Evolutionary conservation across 2,888 invertebrate species (phyloP).

Genomic region (Agelastica alni): DNA sequence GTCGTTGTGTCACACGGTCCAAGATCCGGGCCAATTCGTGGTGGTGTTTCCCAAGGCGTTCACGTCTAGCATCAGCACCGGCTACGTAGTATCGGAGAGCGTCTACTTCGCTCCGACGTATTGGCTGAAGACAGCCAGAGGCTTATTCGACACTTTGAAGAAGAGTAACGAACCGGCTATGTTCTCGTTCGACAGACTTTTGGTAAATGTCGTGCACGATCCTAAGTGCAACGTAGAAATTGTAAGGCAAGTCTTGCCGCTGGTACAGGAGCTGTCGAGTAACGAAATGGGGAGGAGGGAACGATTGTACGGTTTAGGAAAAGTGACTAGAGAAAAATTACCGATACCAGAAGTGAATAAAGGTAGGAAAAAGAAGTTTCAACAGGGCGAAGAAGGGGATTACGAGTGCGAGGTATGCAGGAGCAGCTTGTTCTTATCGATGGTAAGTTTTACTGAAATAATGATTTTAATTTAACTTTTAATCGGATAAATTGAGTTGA

Average conservation of each 20-base stretch:
- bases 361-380: constrained; percentile 56
- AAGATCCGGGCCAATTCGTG: constrained; percentile 86
- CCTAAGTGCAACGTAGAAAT: constrained; percentile 44
- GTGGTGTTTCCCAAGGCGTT: constrained; percentile 89
- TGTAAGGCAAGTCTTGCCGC: constrained; percentile 64
- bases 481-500: too few species aligned
- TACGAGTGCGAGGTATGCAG: constrained; percentile 85
- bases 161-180: constrained; percentile 87
- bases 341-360: constrained; percentile 61
- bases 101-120: constrained; percentile 84
- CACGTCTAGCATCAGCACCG: constrained; percentile 85
- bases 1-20: constrained; percentile 76
- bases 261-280: constrained; percentile 63
- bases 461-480: too few species aligned
- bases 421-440: constrained; percentile 79
- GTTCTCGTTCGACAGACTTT: constrained; percentile 83
- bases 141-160: constrained; percentile 76
- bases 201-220: constrained; percentile 76
- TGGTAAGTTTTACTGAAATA: too few species aligned
- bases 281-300: constrained; percentile 69
- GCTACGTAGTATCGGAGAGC: constrained; percentile 88
- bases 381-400: constrained; percentile 65
- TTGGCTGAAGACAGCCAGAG: constrained; percentile 76
- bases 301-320: constrained; percentile 66
- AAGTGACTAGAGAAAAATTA: constrained; percentile 67